Conservation (phyloP, 2,113 vertebrate genomes). For the Notiomystis cincta region DNA sequence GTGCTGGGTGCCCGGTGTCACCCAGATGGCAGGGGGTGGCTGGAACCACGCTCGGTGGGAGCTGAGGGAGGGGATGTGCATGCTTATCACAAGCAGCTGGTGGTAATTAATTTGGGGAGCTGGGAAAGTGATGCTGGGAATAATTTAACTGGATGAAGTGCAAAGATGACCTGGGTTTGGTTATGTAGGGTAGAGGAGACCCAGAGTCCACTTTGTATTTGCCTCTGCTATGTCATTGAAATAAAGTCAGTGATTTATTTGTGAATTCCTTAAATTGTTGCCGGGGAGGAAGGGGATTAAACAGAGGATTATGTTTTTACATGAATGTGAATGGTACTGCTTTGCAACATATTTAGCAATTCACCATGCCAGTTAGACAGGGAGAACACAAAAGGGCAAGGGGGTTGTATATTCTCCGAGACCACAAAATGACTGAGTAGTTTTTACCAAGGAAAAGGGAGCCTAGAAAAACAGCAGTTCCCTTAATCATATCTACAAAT, state of each 20-base stretch:
- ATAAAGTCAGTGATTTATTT: slow-evolving; percentile 43
- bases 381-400: background rate
- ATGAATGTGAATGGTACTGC: background rate
- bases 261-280: slow-evolving; percentile 33
- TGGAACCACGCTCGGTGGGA: fast-evolving
- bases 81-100: background rate
- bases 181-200: background rate
- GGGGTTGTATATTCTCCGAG: background rate
- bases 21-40: background rate
- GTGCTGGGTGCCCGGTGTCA: background rate
- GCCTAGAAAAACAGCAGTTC: background rate
- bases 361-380: background rate
- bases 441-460: background rate
- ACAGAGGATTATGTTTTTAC: background rate
- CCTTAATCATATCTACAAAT: background rate
- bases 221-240: background rate
- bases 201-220: background rate
- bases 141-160: background rate
- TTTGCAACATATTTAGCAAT: background rate
- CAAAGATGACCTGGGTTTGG: background rate
- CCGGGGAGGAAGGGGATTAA: background rate
- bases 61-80: background rate
- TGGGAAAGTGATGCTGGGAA: background rate
- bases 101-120: background rate
- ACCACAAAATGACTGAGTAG: background rate